A percentile compares a stretch with the other conserved stretches of the same genome.
phyloP scores from a whole-genome alignment of 2,888 invertebrate species.

The Fissipunctia ypsillon region DNA sequence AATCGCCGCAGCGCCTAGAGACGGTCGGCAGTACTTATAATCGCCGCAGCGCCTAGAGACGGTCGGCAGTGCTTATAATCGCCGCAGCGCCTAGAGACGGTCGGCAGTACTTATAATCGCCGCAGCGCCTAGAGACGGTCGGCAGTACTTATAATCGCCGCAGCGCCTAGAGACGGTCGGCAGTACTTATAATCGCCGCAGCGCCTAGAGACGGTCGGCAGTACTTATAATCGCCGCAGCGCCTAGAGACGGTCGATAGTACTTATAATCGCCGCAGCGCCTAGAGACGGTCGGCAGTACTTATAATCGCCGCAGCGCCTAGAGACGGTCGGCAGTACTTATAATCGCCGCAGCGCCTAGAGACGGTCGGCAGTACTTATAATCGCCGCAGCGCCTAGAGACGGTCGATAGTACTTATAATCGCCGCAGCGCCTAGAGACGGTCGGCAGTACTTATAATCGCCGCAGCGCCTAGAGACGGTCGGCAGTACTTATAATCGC shows the following conservation, averaged over 20 bases:
- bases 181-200: background rate
- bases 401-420: no score
- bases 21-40: no score
- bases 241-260: background rate
- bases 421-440: background rate
- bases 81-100: background rate
- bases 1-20: background rate
- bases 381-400: no score
- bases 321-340: background rate
- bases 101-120: no score
- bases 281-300: background rate
- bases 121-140: background rate
- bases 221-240: no score
- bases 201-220: background rate
- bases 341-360: background rate
- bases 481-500: no score
- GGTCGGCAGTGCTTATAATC: no score
- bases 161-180: background rate
- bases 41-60: no score
- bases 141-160: no score
- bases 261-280: no score
- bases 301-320: no score
- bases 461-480: background rate
- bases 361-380: background rate
- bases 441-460: no score